Percentiles rank a stretch among this genome's conserved stretches.
Evolutionary conservation across 2,888 invertebrate species (phyloP).

Genomic region (Megamerina dolium): DNA sequence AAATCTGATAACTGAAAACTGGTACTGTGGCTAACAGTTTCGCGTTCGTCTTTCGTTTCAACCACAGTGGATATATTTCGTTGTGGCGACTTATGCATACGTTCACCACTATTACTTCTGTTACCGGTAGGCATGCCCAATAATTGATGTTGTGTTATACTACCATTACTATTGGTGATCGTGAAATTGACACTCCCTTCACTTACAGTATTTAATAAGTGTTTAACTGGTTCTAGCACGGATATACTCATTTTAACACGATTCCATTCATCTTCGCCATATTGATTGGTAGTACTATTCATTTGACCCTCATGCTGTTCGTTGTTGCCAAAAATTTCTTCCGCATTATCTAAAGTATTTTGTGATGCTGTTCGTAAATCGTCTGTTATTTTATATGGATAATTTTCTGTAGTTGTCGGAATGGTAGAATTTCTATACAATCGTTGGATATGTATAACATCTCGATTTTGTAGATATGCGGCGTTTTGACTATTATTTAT

Average conservation of each 20-base stretch:
- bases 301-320: conserved; percentile 35
- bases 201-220: conserved; percentile 40
- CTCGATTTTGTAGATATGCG: too few relatives aligned
- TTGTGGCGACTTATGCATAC: conserved; percentile 25
- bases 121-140: too few relatives aligned
- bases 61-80: conserved; percentile 34
- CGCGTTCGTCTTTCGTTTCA: conserved; percentile 43
- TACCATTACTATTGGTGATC: too few relatives aligned
- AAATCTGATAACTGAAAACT: conserved; percentile 40
- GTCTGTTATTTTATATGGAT: too few relatives aligned
- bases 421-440: too few relatives aligned
- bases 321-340: conserved; percentile 24
- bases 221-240: conserved; percentile 41
- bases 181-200: conserved; percentile 37
- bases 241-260: conserved; percentile 39
- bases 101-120: too few relatives aligned
- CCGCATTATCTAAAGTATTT: conserved; percentile 28
- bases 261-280: too few relatives aligned
- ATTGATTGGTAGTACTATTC: conserved; percentile 1
- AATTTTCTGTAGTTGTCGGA: too few relatives aligned
- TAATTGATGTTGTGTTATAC: conserved; percentile 30
- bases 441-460: too few relatives aligned
- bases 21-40: conserved; percentile 37
- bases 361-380: conserved; percentile 26
- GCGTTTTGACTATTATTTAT: too few relatives aligned